Evolutionary conservation across 2,888 invertebrate species (phyloP), one percentile per base, ranked within the genome.

Genomic region (Blastobasis lacticolella): DNA sequence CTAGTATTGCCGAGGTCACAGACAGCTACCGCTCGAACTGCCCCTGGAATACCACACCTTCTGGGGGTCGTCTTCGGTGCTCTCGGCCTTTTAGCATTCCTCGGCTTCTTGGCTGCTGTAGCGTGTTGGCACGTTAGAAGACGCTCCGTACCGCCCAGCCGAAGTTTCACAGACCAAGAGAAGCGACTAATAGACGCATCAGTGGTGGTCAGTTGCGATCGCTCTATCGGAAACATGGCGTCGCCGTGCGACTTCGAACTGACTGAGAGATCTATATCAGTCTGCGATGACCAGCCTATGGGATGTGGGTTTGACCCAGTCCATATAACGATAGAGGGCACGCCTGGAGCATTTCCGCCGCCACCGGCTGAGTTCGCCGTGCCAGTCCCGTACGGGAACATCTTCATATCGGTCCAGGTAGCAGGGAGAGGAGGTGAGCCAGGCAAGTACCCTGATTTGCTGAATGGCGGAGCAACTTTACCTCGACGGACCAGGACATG

Each of bases 341-440:
- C 88, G 36, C 82, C 86, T 5, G 88, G 88, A 23, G 81, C 80
- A 0, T 88, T 84, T 60, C 86, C 87, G 37, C 88, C 89, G 38
- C 87, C 89, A n/a, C 86, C 89, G n/a, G 84, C 88, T 10, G 88
- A 84, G 58, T 89, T 88, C 53, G 88, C 92, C n/a, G 86, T 88
- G 4, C 88, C 88, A 52, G 87, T 87, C 54, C 87, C 88, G 6
- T 88, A 87, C 55, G 94, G 94, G 49, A 95, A 95, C 71, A 95
- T 95, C 62, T 95, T 94, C 85, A 95, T 95, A 80, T 95, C 95
- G 61, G 95, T 95, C 61, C 94, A 94, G 82, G 95, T 95, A 64
- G 81, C 92, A 49, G 81, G 87, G 8, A 75, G 83, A 63, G 23
- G 23, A 23, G 74, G 78, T 1, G 86, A 87, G 50, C 76, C 84